phyloP scores from a whole-genome alignment of 2,888 invertebrate genomes.

The Tipula lateralis region DNA sequence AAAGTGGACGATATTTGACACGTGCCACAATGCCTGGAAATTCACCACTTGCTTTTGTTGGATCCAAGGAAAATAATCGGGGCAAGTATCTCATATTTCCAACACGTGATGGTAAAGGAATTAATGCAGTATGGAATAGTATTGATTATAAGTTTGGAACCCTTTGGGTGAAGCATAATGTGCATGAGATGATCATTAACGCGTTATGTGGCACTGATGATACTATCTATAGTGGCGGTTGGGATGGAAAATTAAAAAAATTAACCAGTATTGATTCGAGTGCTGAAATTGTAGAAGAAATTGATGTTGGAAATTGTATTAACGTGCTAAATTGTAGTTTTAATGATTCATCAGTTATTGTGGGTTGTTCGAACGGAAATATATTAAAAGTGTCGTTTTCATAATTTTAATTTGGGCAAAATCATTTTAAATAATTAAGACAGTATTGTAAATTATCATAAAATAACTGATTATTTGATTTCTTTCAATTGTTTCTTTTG shows the following conservation, averaged over 20 bases:
- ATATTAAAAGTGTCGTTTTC: conserved; percentile 30
- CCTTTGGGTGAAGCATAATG: conserved; percentile 44
- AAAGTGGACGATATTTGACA: conserved; percentile 46
- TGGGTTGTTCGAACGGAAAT: conserved; percentile 36
- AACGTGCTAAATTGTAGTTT: conserved; percentile 41
- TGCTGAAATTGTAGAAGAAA: conserved; percentile 42
- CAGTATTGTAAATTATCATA: background rate
- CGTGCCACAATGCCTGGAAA: conserved; percentile 46
- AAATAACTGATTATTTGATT: no score
- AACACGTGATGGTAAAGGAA: conserved; percentile 43
- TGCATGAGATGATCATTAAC: conserved; percentile 48
- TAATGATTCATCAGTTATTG: conserved; percentile 39
- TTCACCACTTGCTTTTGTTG: conserved; percentile 45
- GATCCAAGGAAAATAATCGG: conserved; percentile 40
- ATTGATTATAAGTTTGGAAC: conserved; percentile 40
- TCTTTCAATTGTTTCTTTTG: no score
- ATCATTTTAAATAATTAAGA: background rate
- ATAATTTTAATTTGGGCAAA: background rate
- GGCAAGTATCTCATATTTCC: conserved; percentile 44
- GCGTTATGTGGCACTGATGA: conserved; percentile 43
- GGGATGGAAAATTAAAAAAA: conserved; percentile 47
- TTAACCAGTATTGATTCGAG: conserved; percentile 42
- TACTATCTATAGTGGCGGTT: conserved; percentile 45
- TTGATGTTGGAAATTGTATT: conserved; percentile 43
- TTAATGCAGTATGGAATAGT: conserved; percentile 41